Evolutionary conservation across 2,113 vertebrate species (phyloP).

Genomic region (Oreochromis aureus): DNA sequence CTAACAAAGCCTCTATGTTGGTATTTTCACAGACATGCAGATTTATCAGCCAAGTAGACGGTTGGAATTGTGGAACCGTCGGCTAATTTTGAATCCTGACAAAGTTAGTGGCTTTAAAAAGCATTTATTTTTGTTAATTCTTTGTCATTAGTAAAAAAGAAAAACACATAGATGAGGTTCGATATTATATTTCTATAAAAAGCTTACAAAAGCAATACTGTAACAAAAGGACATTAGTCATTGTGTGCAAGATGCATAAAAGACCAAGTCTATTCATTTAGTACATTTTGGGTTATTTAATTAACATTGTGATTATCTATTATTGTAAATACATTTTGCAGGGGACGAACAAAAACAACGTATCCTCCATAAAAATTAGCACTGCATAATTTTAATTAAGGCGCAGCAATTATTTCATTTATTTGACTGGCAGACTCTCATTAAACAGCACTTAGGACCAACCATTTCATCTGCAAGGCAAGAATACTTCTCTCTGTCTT

Average conservation of each 20-base stretch:
- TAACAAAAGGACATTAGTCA: background rate
- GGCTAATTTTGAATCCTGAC: background rate
- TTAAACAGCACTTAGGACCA: slow-evolving; percentile 52
- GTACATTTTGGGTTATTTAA: background rate
- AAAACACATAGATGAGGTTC: background rate
- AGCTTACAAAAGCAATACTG: background rate
- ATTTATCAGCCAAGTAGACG: background rate
- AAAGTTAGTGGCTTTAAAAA: background rate
- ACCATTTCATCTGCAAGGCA: slow-evolving; percentile 19
- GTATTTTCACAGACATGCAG: background rate
- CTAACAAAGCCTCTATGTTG: background rate
- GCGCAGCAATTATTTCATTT: slow-evolving; percentile 39
- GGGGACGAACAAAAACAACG: background rate
- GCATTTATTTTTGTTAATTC: background rate
- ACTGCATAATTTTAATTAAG: slow-evolving; percentile 50
- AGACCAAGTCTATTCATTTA: background rate
- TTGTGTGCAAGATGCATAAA: background rate
- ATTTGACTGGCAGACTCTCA: slow-evolving; percentile 46
- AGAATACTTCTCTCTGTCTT: background rate
- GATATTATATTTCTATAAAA: background rate
- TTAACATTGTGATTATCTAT: background rate
- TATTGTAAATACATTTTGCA: slow-evolving; percentile 31
- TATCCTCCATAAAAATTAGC: slow-evolving; percentile 29
- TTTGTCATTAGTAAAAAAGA: background rate
- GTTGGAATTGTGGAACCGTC: background rate